A percentile compares a stretch with the other conserved stretches of the same genome.
Evolutionary conservation across 2,888 invertebrate species (phyloP).

Genomic region (Acanthosoma haemorrhoidale): DNA sequence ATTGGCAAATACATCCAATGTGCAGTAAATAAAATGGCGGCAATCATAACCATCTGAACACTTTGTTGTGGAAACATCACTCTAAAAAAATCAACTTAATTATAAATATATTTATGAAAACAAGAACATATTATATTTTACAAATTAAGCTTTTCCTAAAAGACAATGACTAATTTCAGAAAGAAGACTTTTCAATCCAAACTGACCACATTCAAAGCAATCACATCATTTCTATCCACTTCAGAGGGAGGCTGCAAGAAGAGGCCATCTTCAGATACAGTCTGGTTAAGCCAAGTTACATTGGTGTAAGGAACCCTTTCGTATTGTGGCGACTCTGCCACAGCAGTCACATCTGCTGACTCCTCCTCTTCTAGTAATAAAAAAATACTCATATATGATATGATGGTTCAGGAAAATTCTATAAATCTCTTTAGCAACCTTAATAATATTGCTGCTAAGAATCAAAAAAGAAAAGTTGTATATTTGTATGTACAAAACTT

Average conservation of each 20-base stretch:
- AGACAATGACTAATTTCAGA: background rate
- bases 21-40: background rate
- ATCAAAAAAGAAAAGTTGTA: background rate
- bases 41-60: background rate
- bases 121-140: too few relatives aligned
- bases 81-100: background rate
- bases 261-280: constrained; percentile 1
- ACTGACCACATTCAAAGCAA: constrained; percentile 15
- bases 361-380: too few relatives aligned
- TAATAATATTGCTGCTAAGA: background rate
- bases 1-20: background rate
- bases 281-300: constrained; percentile 18
- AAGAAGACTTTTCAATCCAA: background rate
- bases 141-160: too few relatives aligned
- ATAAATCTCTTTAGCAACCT: too few relatives aligned
- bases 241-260: background rate
- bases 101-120: too few relatives aligned
- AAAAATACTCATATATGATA: too few relatives aligned
- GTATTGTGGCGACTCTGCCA: too few relatives aligned
- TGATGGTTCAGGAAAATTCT: too few relatives aligned
- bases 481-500: too few relatives aligned
- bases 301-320: background rate
- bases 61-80: background rate
- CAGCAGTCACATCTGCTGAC: too few relatives aligned
- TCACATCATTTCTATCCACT: constrained; percentile 14